Evolutionary conservation across 2,888 invertebrate species (phyloP).

Genomic region (Bhutanitis thaidina): DNA sequence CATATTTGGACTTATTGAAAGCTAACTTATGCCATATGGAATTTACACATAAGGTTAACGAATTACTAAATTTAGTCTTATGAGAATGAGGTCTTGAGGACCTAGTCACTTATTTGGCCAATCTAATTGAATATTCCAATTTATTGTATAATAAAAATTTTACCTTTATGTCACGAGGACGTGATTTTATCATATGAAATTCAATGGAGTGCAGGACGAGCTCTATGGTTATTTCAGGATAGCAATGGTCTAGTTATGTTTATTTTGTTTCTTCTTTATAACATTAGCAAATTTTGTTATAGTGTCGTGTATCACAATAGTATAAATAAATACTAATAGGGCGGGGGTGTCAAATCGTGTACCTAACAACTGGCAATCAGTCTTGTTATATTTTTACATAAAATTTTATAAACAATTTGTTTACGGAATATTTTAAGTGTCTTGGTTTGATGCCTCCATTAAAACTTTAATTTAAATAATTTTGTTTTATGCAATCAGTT

Average conservation of each 20-base stretch:
- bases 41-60: conserved; percentile 79
- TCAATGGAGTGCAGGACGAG: conserved; percentile 78
- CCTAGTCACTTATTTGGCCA: conserved; percentile 79
- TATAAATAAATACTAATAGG: conserved; percentile 70
- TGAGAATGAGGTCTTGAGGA: conserved; percentile 72
- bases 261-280: conserved; percentile 68
- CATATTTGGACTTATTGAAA: conserved; percentile 75
- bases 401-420: conserved; percentile 76
- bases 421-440: conserved; percentile 69
- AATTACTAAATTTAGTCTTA: conserved; percentile 80
- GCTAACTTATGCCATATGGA: conserved; percentile 80
- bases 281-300: conserved; percentile 78
- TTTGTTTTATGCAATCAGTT: conserved; percentile 80
- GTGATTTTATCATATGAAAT: conserved; percentile 59
- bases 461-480: conserved; percentile 76
- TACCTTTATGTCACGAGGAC: conserved; percentile 61
- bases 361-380: conserved; percentile 59
- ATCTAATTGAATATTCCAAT: conserved; percentile 78
- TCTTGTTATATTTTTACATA: conserved; percentile 74
- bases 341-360: conserved; percentile 79
- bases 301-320: conserved; percentile 79
- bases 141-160: conserved; percentile 75
- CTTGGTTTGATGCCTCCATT: conserved; percentile 80
- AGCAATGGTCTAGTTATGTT: conserved; percentile 79
- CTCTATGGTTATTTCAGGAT: conserved; percentile 73